phyloP scores from a whole-genome alignment of 2,113 vertebrate species.

The Oncorhynchus clarkii region DNA sequence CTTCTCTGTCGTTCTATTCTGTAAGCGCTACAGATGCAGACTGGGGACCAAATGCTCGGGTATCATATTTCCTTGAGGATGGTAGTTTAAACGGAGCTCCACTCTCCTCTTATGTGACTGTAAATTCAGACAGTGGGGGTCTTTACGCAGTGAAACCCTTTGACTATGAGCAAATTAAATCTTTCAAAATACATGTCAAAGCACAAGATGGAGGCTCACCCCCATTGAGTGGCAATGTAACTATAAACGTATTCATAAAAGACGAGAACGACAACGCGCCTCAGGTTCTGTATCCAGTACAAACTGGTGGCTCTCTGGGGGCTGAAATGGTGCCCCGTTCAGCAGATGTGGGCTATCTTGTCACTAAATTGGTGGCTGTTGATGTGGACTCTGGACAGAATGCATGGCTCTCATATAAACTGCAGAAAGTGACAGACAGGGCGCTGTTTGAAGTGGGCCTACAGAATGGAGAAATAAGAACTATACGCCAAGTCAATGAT shows the following conservation, averaged over 20 bases:
- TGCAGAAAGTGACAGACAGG: constrained; percentile 31
- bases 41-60: neutral
- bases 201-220: constrained; percentile 3
- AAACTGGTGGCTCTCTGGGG: constrained; percentile 16
- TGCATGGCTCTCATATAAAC: constrained; percentile 39
- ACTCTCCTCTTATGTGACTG: neutral
- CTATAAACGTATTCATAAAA: neutral
- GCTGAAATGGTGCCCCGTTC: constrained; percentile 36
- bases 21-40: too few relatives aligned
- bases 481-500: constrained; percentile 26
- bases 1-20: neutral
- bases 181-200: neutral
- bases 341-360: constrained; percentile 36
- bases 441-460: constrained; percentile 37
- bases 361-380: constrained; percentile 40
- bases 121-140: neutral
- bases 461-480: constrained; percentile 43
- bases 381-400: constrained; percentile 45
- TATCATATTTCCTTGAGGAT: neutral
- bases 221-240: neutral
- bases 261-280: constrained; percentile 12
- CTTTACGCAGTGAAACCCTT: neutral
- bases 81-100: neutral
- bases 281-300: constrained; percentile 34
- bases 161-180: neutral